Conservation (phyloP, 2,888 invertebrate species). For the Oxystoma pomonae region DNA sequence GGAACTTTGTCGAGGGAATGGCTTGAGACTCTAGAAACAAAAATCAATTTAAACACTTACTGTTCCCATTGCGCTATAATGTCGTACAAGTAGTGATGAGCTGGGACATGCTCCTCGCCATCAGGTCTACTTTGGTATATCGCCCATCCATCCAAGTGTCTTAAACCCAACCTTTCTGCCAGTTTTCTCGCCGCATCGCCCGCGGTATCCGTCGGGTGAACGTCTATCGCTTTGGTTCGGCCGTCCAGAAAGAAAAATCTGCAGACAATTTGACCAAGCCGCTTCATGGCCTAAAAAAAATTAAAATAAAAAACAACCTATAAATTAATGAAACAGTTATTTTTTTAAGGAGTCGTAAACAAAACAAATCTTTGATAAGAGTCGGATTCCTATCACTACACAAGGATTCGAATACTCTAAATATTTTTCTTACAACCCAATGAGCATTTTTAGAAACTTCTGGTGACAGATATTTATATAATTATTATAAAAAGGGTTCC, state of each 20-base stretch:
- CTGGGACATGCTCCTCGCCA: slow-evolving; percentile 85
- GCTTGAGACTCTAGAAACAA: too few species aligned
- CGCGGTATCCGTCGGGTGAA: slow-evolving; percentile 92
- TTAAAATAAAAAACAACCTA: background rate
- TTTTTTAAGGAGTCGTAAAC: too few species aligned
- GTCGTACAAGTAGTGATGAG: slow-evolving; percentile 89
- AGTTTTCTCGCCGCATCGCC: slow-evolving; percentile 85
- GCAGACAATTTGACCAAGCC: slow-evolving; percentile 88
- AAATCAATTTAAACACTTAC: slow-evolving; percentile 50
- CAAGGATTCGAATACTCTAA: too few species aligned
- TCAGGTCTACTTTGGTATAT: slow-evolving; percentile 86
- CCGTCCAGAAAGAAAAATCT: slow-evolving; percentile 94
- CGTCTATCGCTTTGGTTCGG: slow-evolving; percentile 90
- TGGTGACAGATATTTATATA: too few species aligned
- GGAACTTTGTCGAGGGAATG: too few species aligned
- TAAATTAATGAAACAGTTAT: background rate
- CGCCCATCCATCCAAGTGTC: slow-evolving; percentile 89
- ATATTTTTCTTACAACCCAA: too few species aligned
- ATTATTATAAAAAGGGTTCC: too few species aligned
- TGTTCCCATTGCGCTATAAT: slow-evolving; percentile 94
- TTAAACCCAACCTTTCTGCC: slow-evolving; percentile 81
- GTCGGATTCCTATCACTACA: too few species aligned
- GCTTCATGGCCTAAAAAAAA: slow-evolving; percentile 71
- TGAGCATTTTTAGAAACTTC: too few species aligned
- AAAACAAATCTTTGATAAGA: too few species aligned